Conservation (phyloP, 2,888 invertebrate species). For the Allacma fusca region DNA sequence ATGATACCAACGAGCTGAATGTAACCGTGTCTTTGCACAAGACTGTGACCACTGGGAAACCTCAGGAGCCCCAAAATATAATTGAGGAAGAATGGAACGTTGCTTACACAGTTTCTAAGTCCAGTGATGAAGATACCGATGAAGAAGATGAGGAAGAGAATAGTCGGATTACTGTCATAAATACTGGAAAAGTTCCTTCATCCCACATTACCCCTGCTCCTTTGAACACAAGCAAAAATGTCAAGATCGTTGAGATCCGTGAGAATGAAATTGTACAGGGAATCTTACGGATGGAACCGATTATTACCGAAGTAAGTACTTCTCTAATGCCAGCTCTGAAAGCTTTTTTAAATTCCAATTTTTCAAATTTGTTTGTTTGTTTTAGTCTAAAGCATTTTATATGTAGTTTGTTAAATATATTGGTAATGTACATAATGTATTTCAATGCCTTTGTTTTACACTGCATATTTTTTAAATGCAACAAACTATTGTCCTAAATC, state of each 20-base stretch:
- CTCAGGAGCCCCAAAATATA: background rate
- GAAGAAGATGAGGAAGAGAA: constrained; percentile 39
- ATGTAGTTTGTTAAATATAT: no score
- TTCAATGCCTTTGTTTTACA: no score
- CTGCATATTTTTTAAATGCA: no score
- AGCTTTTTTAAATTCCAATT: no score
- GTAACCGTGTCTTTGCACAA: background rate
- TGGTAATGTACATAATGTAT: no score
- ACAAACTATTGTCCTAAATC: no score
- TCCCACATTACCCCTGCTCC: background rate
- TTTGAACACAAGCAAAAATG: constrained; percentile 51
- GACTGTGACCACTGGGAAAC: background rate
- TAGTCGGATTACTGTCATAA: constrained; percentile 38
- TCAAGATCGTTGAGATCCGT: constrained; percentile 71
- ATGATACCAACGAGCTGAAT: constrained; percentile 52
- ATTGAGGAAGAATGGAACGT: constrained; percentile 37
- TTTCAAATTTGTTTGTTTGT: background rate
- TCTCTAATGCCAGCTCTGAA: no score
- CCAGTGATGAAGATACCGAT: constrained; percentile 23
- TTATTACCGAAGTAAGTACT: constrained; percentile 32
- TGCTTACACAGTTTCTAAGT: constrained; percentile 17
- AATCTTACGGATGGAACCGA: constrained; percentile 67
- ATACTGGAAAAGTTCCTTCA: constrained; percentile 4
- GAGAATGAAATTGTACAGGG: constrained; percentile 75
- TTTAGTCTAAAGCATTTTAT: background rate